These are phyloP conservation scores for Sogatella furcifera DNA, from an alignment of 1,140 invertebrate genomes.

Conservation along the genomic window DNA sequence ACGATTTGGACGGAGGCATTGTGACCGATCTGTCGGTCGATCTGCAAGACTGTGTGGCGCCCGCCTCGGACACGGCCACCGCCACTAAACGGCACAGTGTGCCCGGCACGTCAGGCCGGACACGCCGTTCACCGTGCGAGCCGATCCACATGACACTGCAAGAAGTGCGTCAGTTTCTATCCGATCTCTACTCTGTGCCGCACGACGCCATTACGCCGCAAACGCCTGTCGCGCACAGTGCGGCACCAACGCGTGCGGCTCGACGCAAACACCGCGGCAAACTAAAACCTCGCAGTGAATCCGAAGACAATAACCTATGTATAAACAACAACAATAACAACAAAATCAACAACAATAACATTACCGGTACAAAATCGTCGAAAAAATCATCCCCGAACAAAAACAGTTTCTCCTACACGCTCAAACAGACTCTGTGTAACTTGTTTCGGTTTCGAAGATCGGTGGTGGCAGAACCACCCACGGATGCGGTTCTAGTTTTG, in stretches of 20 bases:
- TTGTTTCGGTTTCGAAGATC: constrained; percentile 55
- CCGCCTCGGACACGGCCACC: background rate
- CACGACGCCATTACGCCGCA: constrained; percentile 23
- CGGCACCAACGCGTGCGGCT: background rate
- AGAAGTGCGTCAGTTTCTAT: constrained; percentile 70
- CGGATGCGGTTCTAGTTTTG: constrained; percentile 20
- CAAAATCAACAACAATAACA: constrained; percentile 18
- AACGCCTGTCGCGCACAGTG: constrained; percentile 1
- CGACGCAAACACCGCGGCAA: constrained; percentile 8
- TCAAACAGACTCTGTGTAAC: constrained; percentile 78
- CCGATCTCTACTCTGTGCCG: constrained; percentile 62
- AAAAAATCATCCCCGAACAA: constrained; percentile 11
- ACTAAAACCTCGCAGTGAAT: constrained; percentile 1
- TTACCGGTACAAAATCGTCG: background rate
- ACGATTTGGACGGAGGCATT: constrained; percentile 38
- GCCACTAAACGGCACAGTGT: constrained; percentile 41
- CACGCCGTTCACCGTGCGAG: constrained; percentile 32
- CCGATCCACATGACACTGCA: constrained; percentile 77
- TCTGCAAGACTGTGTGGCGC: background rate
- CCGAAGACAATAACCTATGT: background rate
- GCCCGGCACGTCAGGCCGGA: constrained; percentile 35
- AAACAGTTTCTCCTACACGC: constrained; percentile 51
- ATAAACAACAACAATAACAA: constrained; percentile 30
- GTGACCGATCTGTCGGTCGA: background rate
- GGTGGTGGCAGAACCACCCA: constrained; percentile 3